A percentile compares a stretch with the other conserved stretches of the same genome.
Conservation (phyloP, 1,140 invertebrate genomes). For the Rhagoletis pomonella region DNA sequence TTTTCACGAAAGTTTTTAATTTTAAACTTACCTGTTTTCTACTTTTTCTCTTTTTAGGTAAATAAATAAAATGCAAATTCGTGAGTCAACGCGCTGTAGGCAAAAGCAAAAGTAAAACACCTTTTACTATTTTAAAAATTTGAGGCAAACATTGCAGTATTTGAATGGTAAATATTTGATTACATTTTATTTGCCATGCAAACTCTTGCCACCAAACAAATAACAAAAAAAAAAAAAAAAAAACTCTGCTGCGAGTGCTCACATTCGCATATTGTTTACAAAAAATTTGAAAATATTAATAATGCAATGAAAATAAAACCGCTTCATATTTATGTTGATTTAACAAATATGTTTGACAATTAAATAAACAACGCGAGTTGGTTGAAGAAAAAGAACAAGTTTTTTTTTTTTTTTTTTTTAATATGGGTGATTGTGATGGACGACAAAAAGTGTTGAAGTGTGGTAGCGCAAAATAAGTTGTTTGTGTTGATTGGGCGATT, state of each 20-base stretch:
- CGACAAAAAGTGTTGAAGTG: no score
- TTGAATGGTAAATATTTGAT: slow-evolving; percentile 26
- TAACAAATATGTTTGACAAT: not conserved
- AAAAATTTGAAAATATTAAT: slow-evolving; percentile 10
- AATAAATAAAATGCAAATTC: not conserved
- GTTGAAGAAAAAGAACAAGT: not conserved
- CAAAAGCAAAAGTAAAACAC: not conserved
- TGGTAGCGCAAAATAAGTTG: no score
- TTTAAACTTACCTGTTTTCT: not conserved
- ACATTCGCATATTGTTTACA: not conserved
- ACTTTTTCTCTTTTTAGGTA: not conserved
- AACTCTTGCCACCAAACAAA: not conserved
- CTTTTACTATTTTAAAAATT: not conserved
- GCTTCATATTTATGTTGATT: not conserved
- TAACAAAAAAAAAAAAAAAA: not conserved
- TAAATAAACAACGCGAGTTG: not conserved
- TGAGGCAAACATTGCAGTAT: not conserved
- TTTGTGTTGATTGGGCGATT: no score
- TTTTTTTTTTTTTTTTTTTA: no score
- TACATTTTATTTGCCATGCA: not conserved
- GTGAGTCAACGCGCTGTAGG: not conserved
- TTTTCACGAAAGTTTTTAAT: no score
- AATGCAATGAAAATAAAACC: not conserved
- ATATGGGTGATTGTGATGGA: no score
- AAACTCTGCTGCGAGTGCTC: not conserved